A percentile compares a stretch with the other conserved stretches of the same genome.
phyloP scores from a whole-genome alignment of 2,113 vertebrate genomes.

The Podiceps cristatus region DNA sequence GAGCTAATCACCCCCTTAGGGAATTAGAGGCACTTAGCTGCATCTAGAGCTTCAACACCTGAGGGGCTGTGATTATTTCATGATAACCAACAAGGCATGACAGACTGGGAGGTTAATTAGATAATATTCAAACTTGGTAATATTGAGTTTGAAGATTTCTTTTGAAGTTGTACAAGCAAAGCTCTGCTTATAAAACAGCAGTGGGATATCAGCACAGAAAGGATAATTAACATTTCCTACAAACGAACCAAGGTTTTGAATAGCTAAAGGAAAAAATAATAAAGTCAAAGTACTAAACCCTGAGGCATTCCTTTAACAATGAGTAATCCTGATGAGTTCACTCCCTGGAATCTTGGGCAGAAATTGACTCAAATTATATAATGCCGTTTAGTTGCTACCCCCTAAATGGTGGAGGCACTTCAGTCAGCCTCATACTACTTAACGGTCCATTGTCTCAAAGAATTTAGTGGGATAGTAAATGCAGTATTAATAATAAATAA shows the following conservation, averaged over 20 bases:
- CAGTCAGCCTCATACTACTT: conserved; percentile 26
- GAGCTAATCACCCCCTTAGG: conserved; percentile 80
- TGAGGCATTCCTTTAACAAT: conserved; percentile 75
- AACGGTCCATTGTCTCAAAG: conserved; percentile 39
- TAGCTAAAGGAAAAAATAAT: conserved; percentile 68
- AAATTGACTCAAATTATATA: conserved; percentile 71
- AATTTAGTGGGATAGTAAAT: conserved; percentile 48
- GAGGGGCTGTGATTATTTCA: conserved; percentile 77
- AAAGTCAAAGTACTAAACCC: conserved; percentile 74
- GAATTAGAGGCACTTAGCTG: conserved; percentile 78
- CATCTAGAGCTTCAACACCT: conserved; percentile 74
- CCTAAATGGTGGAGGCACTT: conserved; percentile 57
- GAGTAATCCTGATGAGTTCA: conserved; percentile 72
- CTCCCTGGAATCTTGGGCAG: conserved; percentile 68
- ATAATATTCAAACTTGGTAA: conserved; percentile 77
- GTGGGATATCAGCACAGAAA: conserved; percentile 61
- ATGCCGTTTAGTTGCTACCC: conserved; percentile 54
- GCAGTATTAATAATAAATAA: conserved; percentile 62
- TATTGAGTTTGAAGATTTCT: conserved; percentile 73
- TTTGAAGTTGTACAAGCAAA: conserved; percentile 75
- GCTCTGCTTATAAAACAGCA: conserved; percentile 66
- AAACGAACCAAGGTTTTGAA: conserved; percentile 71
- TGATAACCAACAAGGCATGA: conserved; percentile 76
- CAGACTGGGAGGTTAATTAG: conserved; percentile 79
- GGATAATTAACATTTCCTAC: conserved; percentile 75